Conservation (phyloP, 2,113 vertebrate species). For the Melierax canorus region DNA sequence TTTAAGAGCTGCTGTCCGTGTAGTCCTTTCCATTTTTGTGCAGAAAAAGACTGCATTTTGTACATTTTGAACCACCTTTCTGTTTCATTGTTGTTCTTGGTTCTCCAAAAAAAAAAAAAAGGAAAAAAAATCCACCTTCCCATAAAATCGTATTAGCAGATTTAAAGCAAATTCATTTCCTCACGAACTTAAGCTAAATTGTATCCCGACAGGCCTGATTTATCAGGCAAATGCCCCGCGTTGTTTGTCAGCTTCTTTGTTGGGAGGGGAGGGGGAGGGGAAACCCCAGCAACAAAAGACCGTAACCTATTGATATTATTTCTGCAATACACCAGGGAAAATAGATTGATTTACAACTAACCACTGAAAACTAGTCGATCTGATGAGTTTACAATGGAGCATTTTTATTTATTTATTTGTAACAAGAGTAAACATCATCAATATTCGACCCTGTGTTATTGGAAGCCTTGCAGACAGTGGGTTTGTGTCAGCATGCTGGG, state of each 20-base stretch:
- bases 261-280: constrained; percentile 38
- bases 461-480: neutral
- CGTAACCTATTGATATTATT: constrained; percentile 44
- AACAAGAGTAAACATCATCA: constrained; percentile 26
- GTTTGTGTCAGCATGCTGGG: neutral
- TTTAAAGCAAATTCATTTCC: constrained; percentile 5
- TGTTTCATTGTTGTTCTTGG: neutral
- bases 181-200: neutral
- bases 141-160: neutral
- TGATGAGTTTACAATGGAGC: constrained; percentile 27
- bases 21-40: neutral
- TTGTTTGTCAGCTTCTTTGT: constrained; percentile 50
- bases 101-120: neutral
- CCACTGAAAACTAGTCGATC: constrained; percentile 36
- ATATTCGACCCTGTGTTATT: neutral
- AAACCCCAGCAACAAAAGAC: constrained; percentile 54
- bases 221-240: neutral
- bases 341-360: constrained; percentile 37
- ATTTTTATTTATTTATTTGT: constrained; percentile 51
- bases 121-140: neutral
- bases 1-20: neutral
- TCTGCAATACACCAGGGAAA: neutral
- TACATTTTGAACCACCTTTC: neutral
- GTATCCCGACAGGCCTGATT: neutral
- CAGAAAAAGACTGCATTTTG: neutral